These are phyloP conservation scores for Mustela nigripes DNA, from an alignment of 2,113 vertebrate genomes.

Conservation along the genomic window DNA sequence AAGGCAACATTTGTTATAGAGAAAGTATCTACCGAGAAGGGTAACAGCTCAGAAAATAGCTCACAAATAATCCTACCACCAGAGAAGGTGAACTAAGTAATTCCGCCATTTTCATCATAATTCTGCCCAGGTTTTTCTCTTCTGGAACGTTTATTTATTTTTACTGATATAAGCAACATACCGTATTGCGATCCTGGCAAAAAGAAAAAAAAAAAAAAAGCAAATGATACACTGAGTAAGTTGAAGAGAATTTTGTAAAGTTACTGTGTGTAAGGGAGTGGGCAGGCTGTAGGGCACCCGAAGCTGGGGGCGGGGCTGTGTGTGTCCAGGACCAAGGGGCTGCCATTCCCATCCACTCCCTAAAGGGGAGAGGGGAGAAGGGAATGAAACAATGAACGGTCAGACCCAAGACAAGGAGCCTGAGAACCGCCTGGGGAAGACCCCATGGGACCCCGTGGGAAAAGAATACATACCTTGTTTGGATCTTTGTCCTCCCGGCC, in stretches of 20 bases:
- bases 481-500: neutral
- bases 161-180: neutral
- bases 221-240: neutral
- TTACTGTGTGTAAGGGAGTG: neutral
- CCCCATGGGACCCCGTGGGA: neutral
- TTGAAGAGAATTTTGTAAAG: neutral
- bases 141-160: slow-evolving; percentile 24
- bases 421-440: neutral
- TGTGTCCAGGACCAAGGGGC: neutral
- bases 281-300: neutral
- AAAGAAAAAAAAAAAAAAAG: neutral
- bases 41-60: neutral
- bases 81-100: neutral
- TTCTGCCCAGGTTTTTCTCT: neutral
- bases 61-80: neutral
- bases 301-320: neutral
- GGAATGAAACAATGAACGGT: rapidly evolving
- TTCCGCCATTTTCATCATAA: neutral
- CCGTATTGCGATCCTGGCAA: neutral
- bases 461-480: neutral
- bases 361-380: too few species aligned
- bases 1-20: neutral
- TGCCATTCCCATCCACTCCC: neutral
- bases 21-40: neutral
- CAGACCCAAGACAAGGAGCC: neutral